phyloP scores from a whole-genome alignment of 2,797 vertebrate genomes.

The Gambelia wislizenii region DNA sequence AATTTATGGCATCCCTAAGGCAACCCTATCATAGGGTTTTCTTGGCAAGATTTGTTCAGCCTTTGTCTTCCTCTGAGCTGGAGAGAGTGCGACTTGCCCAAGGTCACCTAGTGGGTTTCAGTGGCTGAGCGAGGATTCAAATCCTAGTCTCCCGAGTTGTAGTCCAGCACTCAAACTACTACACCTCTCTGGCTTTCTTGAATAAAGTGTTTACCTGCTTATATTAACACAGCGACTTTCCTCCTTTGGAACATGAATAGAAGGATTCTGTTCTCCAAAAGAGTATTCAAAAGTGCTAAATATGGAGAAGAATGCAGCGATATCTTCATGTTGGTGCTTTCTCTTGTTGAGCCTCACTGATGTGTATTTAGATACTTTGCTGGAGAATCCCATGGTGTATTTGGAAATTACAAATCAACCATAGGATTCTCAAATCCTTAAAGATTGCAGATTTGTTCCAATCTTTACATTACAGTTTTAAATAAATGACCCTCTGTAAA shows the following conservation, averaged over 20 bases:
- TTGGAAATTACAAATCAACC: not conserved
- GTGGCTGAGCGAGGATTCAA: no score
- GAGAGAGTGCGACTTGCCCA: no score
- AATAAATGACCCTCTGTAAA: conserved; percentile 14
- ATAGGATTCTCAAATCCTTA: not conserved
- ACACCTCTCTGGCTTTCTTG: no score
- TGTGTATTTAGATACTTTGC: not conserved
- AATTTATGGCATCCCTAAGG: no score
- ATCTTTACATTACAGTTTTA: not conserved
- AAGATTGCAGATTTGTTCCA: not conserved
- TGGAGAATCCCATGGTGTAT: not conserved
- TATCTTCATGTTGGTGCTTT: not conserved
- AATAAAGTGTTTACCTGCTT: not conserved
- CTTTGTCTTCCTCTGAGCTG: no score
- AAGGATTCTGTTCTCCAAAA: not conserved
- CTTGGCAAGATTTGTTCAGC: no score
- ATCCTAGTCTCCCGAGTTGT: no score
- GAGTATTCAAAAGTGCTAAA: not conserved
- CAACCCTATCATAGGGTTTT: no score
- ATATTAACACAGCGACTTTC: not conserved
- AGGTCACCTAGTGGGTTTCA: no score
- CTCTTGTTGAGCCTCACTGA: not conserved
- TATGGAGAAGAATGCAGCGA: not conserved
- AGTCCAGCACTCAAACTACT: no score
- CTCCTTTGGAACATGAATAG: not conserved